Percentiles rank a stretch among this genome's conserved stretches.
These are phyloP conservation scores for Podarcis lilfordi DNA, from an alignment of 2,797 vertebrate species.

Conservation along the genomic window DNA sequence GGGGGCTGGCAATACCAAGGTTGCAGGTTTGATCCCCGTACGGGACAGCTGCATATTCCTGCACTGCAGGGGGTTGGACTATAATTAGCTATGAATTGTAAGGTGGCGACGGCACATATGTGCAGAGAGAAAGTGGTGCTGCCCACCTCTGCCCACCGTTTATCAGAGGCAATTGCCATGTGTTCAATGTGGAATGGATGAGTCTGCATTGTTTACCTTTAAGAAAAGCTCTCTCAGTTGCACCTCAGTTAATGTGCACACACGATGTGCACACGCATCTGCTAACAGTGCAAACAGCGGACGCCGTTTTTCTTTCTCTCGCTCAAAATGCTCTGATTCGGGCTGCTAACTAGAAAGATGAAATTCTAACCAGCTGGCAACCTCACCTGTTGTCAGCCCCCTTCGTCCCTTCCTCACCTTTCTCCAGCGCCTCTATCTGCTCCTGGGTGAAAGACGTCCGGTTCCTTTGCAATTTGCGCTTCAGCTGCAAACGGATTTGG, in stretches of 20 bases:
- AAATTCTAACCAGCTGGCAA: not conserved
- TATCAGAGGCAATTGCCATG: not conserved
- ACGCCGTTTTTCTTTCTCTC: too few relatives aligned
- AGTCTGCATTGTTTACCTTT: not conserved
- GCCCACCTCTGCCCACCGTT: not conserved
- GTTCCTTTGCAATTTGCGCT: conserved; percentile 89
- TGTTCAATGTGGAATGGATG: not conserved
- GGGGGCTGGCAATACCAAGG: not conserved
- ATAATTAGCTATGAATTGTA: too few relatives aligned
- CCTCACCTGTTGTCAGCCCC: too few relatives aligned
- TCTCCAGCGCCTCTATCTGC: conserved; percentile 90
- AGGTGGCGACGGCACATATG: not conserved
- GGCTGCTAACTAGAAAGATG: not conserved
- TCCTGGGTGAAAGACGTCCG: conserved; percentile 89
- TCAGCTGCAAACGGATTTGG: conserved; percentile 88
- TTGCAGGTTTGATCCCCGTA: too few relatives aligned
- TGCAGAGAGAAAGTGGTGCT: not conserved
- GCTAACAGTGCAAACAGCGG: not conserved
- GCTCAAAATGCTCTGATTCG: not conserved
- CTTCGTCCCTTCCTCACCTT: conserved; percentile 76
- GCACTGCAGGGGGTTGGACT: too few relatives aligned
- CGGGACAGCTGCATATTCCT: too few relatives aligned
- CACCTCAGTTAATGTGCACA: not conserved
- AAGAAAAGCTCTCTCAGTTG: not conserved
- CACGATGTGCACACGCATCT: not conserved